Base-by-base conservation (phyloP, 2,888 invertebrate species). In the Synergus laeviventris region DNA sequence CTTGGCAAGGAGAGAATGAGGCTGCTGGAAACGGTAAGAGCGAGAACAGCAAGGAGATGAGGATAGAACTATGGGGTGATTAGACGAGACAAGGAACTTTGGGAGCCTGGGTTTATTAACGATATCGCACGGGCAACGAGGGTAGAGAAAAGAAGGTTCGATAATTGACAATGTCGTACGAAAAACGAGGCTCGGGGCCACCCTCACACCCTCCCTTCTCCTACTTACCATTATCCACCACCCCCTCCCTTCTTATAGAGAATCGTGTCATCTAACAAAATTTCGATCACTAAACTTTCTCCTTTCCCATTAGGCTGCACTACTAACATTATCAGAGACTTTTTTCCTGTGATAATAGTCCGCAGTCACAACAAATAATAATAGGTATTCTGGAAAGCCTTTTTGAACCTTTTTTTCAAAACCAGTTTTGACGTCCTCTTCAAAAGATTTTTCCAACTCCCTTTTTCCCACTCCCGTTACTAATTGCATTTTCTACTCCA, bases 81-180 rank as follows among this genome's bases (percentile, higher is more conserved):
- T 90, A 90, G 90, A 90, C 87, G 87, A 85, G 87, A 88, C 86
- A 87, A 86, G 86, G 79, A 82, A 84, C 86, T 84, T 81, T 81
- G 79, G 84, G 83, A 86, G 86, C 84, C 85, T 84, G 87, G 85
- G 85, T 90, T 90, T 90, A 90, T 90, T 90, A 90, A 90, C 89
- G 86, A 87, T 86, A 87, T 87, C 84, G 84, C 83, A 81, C 82
- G 82, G 82, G 80, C 86, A 86, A 83, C 79, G 79, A 77, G 78
- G 77, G 81, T 79, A 78, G 77, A 81, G 60, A 61, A 59, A 70
- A 75, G 81, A 81, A 84, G 85, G 86, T 78, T 84, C 83, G 81
- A 81, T 88, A 89, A 89, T 88, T 89, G 87, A 88, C 86, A 86
- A 84, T 86, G 87, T 86, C 88, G 84, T 86, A 84, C 85, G 86